Base-by-base conservation (phyloP, 2,113 vertebrate species). In the Panthera tigris region DNA sequence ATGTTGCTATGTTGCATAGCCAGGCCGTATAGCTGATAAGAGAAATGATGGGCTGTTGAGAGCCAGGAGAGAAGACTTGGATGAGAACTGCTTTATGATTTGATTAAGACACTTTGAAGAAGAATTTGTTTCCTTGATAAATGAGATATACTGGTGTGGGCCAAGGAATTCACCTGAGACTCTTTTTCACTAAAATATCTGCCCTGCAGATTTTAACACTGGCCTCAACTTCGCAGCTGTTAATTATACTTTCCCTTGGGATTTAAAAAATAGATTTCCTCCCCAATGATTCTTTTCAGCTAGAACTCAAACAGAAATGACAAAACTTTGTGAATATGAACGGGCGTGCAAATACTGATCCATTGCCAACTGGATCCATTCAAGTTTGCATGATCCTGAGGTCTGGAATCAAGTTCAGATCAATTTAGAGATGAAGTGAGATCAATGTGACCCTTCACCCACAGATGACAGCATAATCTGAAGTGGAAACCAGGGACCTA, bases 281-380 rank as follows among this genome's bases (percentile, higher is more conserved):
- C 52, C 71, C 29, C 71, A 82, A 36, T 66, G 78, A 61, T 39
- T 9, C 12, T 55, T 94, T 97, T 68, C 90, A 52, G 29, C 76
- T 52, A 21, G 25, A 97, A 55, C 66, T 92, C 31, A 71, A 69
- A 33, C 50, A 80, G 92, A 23, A 90, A 92, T 89, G 69, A 87
- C 71, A 25, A 96, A 96, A 63, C 50, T 33, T 69, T 82, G 89
- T 88, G 92, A 97, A 76, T 83, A 52, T 65, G 41, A 80, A 96
- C 74, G 25, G 29, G 5, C 29, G 6, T 63, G 41, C 71, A 95
- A 94, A 81, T 33, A 55, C 57, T 41, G 52, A 87, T 0, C 7
- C 55, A 23, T 39, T 84, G 12, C 61, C n/a, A 94, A 69, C 69
- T 94, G 94, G 2, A 73, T 65, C n/a, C 23, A 78, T 87, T 61